Evolutionary conservation across 2,797 vertebrate species (phyloP).

Genomic region (Propithecus deckenii): DNA sequence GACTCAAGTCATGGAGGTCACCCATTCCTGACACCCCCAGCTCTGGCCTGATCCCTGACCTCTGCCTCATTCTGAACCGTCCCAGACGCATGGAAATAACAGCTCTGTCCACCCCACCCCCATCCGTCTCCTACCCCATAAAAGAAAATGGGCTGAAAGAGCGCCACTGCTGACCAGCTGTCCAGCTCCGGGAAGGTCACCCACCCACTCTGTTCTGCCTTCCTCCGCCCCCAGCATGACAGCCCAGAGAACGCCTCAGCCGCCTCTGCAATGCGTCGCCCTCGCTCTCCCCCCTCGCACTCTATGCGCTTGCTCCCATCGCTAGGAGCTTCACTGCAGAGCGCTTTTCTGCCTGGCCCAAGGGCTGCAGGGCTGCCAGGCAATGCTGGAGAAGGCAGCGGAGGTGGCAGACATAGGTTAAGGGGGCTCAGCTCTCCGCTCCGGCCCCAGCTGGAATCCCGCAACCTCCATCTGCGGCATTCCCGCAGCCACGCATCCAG

Average conservation of each 20-base stretch:
- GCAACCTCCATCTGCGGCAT: background rate
- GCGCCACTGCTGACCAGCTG: background rate
- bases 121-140: background rate
- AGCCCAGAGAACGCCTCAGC: background rate
- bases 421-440: background rate
- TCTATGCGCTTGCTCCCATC: background rate
- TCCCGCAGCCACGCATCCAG: conserved; percentile 35
- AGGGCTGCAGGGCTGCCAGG: conserved; percentile 46
- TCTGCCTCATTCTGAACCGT: background rate
- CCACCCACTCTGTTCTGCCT: conserved; percentile 25
- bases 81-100: background rate
- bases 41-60: conserved; percentile 47
- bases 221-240: background rate
- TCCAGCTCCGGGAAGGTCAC: conserved; percentile 41
- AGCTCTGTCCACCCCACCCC: background rate
- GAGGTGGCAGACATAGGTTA: background rate
- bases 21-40: background rate
- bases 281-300: background rate
- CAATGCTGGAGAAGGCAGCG: background rate
- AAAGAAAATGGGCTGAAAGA: background rate
- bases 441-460: background rate
- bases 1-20: conserved; percentile 23
- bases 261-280: conserved; percentile 31
- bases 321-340: conserved; percentile 35
- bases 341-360: background rate